phyloP scores from a whole-genome alignment of 2,797 vertebrate genomes.

The Notamacropus eugenii region DNA sequence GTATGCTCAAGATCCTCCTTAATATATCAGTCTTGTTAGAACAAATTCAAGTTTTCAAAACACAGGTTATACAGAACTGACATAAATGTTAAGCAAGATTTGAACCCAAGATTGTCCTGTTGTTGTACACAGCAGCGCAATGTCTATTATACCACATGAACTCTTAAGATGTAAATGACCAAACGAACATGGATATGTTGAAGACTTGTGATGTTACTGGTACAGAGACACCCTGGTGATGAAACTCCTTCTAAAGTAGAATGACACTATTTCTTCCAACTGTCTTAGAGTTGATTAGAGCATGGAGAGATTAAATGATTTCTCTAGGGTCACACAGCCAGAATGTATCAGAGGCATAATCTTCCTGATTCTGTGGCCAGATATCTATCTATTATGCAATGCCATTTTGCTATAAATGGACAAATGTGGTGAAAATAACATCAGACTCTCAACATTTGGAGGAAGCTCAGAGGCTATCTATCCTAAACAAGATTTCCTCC shows the following conservation, averaged over 20 bases:
- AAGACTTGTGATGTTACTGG: neutral
- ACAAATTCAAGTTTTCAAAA: neutral
- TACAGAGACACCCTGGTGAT: neutral
- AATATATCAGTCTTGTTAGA: neutral
- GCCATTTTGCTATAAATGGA: neutral
- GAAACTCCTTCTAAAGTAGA: neutral
- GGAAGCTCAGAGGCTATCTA: neutral
- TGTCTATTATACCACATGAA: neutral
- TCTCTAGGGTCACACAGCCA: neutral
- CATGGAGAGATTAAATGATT: neutral
- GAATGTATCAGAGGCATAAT: neutral
- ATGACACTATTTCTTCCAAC: neutral
- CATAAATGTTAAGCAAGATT: neutral
- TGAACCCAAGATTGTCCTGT: neutral
- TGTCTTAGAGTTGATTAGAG: neutral
- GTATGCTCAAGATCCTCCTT: neutral
- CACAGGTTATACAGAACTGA: neutral
- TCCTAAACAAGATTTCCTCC: neutral
- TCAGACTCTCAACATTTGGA: neutral
- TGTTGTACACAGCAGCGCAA: neutral
- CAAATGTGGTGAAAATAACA: neutral
- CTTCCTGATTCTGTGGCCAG: neutral
- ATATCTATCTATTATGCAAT: neutral
- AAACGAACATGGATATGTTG: neutral
- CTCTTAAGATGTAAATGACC: neutral